phyloP scores from a whole-genome alignment of 2,888 invertebrate genomes.

The Camptogramma bilineatum region DNA sequence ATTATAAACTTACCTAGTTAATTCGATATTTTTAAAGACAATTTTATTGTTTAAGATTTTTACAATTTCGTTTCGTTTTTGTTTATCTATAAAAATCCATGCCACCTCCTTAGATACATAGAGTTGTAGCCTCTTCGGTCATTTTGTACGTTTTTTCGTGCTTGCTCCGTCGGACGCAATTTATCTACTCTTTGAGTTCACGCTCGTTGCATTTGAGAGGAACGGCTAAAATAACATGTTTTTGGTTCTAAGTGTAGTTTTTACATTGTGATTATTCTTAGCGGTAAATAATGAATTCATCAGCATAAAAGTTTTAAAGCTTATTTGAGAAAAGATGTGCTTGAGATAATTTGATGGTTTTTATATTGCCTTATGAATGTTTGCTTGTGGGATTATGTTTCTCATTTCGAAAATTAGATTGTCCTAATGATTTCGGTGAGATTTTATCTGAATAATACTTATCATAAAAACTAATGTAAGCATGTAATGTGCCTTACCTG shows the following conservation, averaged over 20 bases:
- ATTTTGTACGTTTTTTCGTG: conserved; percentile 51
- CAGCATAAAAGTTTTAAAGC: conserved; percentile 24
- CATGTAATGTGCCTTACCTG: not conserved
- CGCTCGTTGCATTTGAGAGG: conserved; percentile 46
- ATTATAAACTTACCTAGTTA: no score
- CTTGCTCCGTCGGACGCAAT: conserved; percentile 40
- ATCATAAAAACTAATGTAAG: not conserved
- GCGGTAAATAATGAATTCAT: conserved; percentile 47
- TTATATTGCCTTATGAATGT: conserved; percentile 30
- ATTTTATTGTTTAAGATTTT: no score
- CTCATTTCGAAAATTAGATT: conserved; percentile 14
- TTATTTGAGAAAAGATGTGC: conserved; percentile 28
- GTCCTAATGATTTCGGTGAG: conserved; percentile 22
- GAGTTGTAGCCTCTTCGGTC: conserved; percentile 14
- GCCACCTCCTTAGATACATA: no score
- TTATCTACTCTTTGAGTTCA: conserved; percentile 52
- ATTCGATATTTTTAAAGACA: no score
- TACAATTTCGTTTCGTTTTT: no score
- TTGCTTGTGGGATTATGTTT: conserved; percentile 25
- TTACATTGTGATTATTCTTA: conserved; percentile 40
- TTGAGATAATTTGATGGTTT: conserved; percentile 27
- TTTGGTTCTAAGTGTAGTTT: conserved; percentile 35
- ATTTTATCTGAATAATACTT: conserved; percentile 6
- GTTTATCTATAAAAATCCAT: no score
- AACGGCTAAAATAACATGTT: conserved; percentile 39